Conservation (phyloP, 1,140 invertebrate genomes). For the Triops cancriformis region DNA sequence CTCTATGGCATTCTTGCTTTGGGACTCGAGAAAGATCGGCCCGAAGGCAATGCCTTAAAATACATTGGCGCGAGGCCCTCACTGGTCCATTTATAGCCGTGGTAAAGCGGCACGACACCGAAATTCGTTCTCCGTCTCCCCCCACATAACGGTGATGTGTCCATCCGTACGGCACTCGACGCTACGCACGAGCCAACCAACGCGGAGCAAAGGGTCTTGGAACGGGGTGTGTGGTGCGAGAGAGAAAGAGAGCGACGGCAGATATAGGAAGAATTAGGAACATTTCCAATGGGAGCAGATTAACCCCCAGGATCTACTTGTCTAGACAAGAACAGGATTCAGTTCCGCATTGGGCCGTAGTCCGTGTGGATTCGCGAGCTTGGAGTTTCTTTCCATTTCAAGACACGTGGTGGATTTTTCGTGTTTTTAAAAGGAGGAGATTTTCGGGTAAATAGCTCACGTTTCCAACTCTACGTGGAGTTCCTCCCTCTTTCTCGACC, state of each 20-base stretch:
- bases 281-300: slow-evolving; percentile 1
- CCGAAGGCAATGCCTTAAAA: neutral
- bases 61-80: slow-evolving; percentile 3
- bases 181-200: neutral
- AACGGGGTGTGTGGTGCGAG: neutral
- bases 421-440: too few species aligned
- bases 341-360: neutral
- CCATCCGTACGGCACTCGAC: too few species aligned
- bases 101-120: neutral
- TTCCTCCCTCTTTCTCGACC: too few species aligned
- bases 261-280: neutral
- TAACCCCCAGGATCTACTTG: slow-evolving; percentile 2
- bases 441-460: too few species aligned
- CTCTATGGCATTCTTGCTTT: too few species aligned
- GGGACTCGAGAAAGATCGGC: too few species aligned
- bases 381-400: too few species aligned
- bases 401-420: too few species aligned
- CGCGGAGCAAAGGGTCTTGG: neutral
- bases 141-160: slow-evolving; percentile 6
- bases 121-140: neutral
- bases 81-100: neutral
- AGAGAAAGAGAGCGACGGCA: slow-evolving; percentile 14
- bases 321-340: neutral
- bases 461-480: too few species aligned
- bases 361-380: neutral